phyloP scores from a whole-genome alignment of 2,888 invertebrate genomes.

The Harpalus rufipes region DNA sequence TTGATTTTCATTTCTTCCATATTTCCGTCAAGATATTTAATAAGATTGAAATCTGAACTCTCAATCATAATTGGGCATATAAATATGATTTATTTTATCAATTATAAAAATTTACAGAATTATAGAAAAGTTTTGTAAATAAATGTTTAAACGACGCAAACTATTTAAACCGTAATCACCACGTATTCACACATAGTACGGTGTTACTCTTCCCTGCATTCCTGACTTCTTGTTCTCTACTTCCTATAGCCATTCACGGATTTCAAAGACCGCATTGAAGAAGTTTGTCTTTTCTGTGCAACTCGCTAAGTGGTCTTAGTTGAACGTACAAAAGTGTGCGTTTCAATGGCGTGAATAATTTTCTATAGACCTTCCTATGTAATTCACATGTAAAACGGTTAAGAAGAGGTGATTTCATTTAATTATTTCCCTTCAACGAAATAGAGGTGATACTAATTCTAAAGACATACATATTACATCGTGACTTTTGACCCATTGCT shows the following conservation, averaged over 20 bases:
- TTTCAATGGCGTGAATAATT: constrained; percentile 63
- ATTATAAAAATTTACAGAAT: background rate
- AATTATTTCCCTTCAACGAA: constrained; percentile 41
- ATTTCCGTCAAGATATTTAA: no score
- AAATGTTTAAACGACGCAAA: background rate
- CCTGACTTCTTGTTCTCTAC: constrained; percentile 2
- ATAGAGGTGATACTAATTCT: no score
- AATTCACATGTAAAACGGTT: constrained; percentile 53
- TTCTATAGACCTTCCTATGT: constrained; percentile 55
- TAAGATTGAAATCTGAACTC: background rate
- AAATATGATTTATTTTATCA: background rate
- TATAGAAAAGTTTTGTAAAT: background rate
- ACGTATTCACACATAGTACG: background rate
- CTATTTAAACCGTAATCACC: no score
- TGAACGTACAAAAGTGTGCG: constrained; percentile 55
- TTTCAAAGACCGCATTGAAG: constrained; percentile 41
- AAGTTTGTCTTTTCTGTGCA: constrained; percentile 58
- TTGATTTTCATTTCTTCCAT: no score
- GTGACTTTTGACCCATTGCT: no score
- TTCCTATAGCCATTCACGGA: constrained; percentile 9
- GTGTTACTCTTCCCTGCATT: background rate
- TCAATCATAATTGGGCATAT: background rate
- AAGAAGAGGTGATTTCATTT: background rate
- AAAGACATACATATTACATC: no score
- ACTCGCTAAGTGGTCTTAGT: constrained; percentile 51